Evolutionary conservation across 2,113 vertebrate species (phyloP), one percentile per base, ranked within the genome.

Genomic region (Ameiurus melas): DNA sequence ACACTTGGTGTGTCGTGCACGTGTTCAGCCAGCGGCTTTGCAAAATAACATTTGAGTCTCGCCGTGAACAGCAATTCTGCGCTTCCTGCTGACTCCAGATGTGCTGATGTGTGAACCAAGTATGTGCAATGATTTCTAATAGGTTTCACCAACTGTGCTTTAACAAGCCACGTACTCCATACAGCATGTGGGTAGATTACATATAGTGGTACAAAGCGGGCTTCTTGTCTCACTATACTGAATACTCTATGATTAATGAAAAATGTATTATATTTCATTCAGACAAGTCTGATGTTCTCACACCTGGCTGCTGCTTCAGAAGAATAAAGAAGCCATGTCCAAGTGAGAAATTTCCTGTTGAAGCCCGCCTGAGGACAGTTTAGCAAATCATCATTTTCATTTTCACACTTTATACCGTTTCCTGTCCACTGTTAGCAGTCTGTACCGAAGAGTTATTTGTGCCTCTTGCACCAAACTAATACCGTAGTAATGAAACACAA

Each of bases 1-100:
- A 86, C 92, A 91, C 60, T 86, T 85, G 90, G 92, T 87, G 85
- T 53, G 58, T 80, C 51, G 9, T 13, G 83, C 88, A 87, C 58
- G 57, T 87, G 83, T 87, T 79, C 79, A 62, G 78, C 43, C 57
- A 83, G 78, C 33, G n/a, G 78, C 73, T 84, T 86, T 88, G 79
- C 27, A 70, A 80, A 58, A 86, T 83, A 80, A 85, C 75, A 90
- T 87, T 25, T 9, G 62, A 81, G 51, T 20, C 66, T 83, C 19
- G 39, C 86, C 43, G 19, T 85, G 78, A 85, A 73, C 33, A 75
- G 64, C 30, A 53, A 27, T 8, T 62, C 75, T 13, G 82, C 36
- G n/a, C 60, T 66, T 83, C 39, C 82, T 66, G 82, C 82, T 66
- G 20, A 83, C 25, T 64, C 82, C 82, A 66, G 60, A 83, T 83